Evolutionary conservation across 2,888 invertebrate genomes (phyloP), one percentile per base, ranked within the genome.

Genomic region (Agriopis aurantiaria): DNA sequence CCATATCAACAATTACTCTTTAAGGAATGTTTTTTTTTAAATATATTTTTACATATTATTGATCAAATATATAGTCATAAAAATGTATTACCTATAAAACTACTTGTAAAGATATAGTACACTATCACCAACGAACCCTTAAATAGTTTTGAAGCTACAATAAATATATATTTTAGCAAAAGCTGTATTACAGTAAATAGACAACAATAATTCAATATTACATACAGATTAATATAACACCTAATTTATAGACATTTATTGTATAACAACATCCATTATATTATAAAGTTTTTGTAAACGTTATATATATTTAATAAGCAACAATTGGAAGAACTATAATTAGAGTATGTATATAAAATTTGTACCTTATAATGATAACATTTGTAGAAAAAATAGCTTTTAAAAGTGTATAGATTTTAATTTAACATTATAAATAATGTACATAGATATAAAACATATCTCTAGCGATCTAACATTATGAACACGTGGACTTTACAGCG

Each of bases 301-400:
- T 60, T 53, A 53, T 48, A 56, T 48, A 56, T 23, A 61, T 43
- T 49, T 49, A 60, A n/a, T 43, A 65, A 64, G 52, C 57, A 49
- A 56, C 45, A 41, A 51, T 63, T 55, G 11, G 48, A 61, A 68
- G 48, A 58, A 68, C 64, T 55, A 69, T n/a, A 49, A 55, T 46
- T 60, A 55, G 48, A 53, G 55, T n/a, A 55, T 56, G 61, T 58
- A 56, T n/a, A 41, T 66, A 71, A 66, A 66, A 65, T 75, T 74
- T 74, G 72, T 72, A 74, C 71, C 71, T 49, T 61, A 61, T n/a
- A 45, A 69, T 58, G 69, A 80, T 81, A 80, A 80, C 76, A 77
- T 72, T 78, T 74, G 72, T 75, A 77, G 68, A 73, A 74, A 49
- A 73, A 76, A 77, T 68, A 72, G 51, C 58, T 12, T 58, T 46